Evolutionary conservation across 2,113 vertebrate genomes (phyloP), one percentile per base, ranked within the genome.

Genomic region (Calyptomena viridis): DNA sequence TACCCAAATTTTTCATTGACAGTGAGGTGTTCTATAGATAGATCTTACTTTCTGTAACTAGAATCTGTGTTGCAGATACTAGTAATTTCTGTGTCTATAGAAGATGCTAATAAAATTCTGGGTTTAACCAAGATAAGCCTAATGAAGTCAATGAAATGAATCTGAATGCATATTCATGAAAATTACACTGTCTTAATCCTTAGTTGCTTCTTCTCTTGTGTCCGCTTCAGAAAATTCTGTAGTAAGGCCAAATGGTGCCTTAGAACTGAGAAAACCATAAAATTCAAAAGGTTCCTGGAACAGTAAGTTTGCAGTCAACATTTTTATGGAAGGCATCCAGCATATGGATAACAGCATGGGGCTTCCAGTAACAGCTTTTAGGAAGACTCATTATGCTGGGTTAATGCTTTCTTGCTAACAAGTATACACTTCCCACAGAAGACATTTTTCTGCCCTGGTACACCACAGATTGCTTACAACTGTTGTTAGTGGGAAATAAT

Each of bases 341-440:
- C 94, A 97, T 92, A 95, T 69, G 91, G 87, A 21, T 78, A 85
- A 80, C 94, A 97, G 84, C 67, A 59, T 77, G 94, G 25, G 91
- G 68, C 46, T 93, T 88, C 62, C 69, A 64, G 68, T 20, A 92
- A 56, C 73, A 90, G 52, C 60, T 88, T 85, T 3, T 1, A 72
- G 94, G 21, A 27, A 93, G 35, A 76, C 71, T 93, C 87, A 67
- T 94, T 93, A 44, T 69, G 68, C 83, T 90, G 91, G 78, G 80
- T 94, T 96, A 94, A 85, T 23, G 4, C 66, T 68, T 52, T 63
- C 77, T 60, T 60, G 37, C 63, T 90, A 94, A 90, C 89, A 77
- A 93, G 75, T 31, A 27, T 37, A 28, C n/a, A 58, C 10, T 21
- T 87, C 79, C 42, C 75, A 77, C 31, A 55, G 44, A 96, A 89